phyloP scores from a whole-genome alignment of 2,113 vertebrate genomes.

The Pelodiscus sinensis region DNA sequence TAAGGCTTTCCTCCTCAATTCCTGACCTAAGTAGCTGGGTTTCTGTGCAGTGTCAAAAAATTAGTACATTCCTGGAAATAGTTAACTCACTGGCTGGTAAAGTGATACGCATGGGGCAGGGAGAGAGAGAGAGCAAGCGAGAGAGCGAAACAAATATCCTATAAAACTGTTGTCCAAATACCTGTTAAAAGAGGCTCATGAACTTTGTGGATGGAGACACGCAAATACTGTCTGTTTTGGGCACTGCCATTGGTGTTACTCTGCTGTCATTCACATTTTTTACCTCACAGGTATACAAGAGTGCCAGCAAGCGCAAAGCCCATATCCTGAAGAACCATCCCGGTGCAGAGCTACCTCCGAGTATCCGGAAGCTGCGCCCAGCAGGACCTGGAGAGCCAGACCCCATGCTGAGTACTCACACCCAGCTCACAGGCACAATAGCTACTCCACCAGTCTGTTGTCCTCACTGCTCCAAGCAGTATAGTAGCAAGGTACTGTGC shows the following conservation, averaged over 20 bases:
- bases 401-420: conserved; percentile 98
- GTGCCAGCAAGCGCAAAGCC: conserved; percentile 97
- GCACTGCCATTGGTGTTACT: accelerated
- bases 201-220: not conserved
- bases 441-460: conserved; percentile 96
- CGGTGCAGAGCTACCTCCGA: conserved; percentile 94
- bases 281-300: conserved; percentile 92
- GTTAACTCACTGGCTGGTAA: not conserved
- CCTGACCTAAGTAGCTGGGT: not conserved
- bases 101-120: not conserved
- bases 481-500: conserved; percentile 92
- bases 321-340: conserved; percentile 99
- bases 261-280: not conserved
- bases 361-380: conserved; percentile 94
- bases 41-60: accelerated
- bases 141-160: not conserved
- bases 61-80: not conserved
- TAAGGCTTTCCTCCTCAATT: not conserved
- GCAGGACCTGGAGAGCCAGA: conserved; percentile 95
- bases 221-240: not conserved
- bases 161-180: not conserved
- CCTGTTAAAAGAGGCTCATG: not conserved
- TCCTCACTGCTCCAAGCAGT: conserved; percentile 97
- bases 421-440: conserved; percentile 96
- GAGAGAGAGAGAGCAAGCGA: no score